These are phyloP conservation scores for Acanthochromis polyacanthus DNA, from an alignment of 2,113 vertebrate genomes.

Conservation along the genomic window DNA sequence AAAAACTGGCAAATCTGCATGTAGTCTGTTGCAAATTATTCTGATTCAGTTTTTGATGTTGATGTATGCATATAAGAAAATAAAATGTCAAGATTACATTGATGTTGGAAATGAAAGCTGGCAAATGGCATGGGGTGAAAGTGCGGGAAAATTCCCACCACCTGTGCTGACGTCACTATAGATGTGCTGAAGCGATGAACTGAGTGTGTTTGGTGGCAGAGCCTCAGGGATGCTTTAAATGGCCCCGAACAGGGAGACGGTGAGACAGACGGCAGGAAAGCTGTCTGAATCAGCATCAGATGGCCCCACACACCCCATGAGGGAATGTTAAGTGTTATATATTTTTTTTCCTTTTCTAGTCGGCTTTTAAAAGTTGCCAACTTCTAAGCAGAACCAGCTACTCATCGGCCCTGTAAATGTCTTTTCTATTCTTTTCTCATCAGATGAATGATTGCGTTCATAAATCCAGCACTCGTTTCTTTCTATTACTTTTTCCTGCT, in stretches of 20 bases:
- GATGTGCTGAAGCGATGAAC: slow-evolving; percentile 19
- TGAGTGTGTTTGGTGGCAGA: slow-evolving; percentile 8
- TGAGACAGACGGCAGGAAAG: slow-evolving; percentile 45
- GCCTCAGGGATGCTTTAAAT: slow-evolving; percentile 59
- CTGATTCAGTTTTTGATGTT: not conserved
- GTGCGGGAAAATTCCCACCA: slow-evolving; percentile 1
- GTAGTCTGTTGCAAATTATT: not conserved
- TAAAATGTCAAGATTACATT: not conserved
- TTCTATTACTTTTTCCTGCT: slow-evolving; percentile 32
- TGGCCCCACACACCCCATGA: slow-evolving; percentile 42
- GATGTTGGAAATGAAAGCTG: not conserved
- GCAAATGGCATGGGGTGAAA: not conserved
- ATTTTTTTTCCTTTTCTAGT: slow-evolving; percentile 39
- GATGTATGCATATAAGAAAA: slow-evolving; percentile 3
- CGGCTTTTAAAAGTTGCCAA: slow-evolving; percentile 55
- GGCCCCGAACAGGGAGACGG: slow-evolving; percentile 32
- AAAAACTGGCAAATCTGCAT: not conserved
- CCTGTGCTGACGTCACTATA: slow-evolving; percentile 10
- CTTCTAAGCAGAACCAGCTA: slow-evolving; percentile 58
- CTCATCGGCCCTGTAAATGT: slow-evolving; percentile 48
- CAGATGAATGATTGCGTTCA: slow-evolving; percentile 54
- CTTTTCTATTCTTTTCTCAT: slow-evolving; percentile 21
- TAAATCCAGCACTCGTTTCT: slow-evolving; percentile 8
- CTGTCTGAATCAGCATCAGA: slow-evolving; percentile 64
- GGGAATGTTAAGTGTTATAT: slow-evolving; percentile 61